Evolutionary conservation across 1,140 invertebrate species (phyloP).

Genomic region (Phymorhynchus buccinoides): DNA sequence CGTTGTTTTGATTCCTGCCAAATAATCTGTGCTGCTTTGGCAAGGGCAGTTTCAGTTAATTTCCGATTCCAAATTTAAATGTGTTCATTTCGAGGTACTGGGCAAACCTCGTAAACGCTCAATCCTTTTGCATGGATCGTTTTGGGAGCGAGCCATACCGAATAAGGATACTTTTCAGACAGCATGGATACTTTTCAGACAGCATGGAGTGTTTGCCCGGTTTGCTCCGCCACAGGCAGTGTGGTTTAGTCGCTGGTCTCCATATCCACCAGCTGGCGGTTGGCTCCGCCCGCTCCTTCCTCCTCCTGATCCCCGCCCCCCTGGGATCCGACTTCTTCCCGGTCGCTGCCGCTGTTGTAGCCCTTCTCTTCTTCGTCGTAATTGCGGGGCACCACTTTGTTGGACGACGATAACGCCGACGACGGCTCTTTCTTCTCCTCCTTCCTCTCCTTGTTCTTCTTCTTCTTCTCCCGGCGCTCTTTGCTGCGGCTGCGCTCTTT

Average conservation of each 20-base stretch:
- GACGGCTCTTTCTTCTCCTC: constrained; percentile 58
- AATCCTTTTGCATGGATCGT: no score
- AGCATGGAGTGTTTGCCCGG: no score
- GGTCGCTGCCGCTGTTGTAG: constrained; percentile 52
- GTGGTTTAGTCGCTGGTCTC: constrained; percentile 67
- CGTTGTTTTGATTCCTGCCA: no score
- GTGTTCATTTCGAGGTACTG: no score
- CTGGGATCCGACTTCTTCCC: constrained; percentile 35
- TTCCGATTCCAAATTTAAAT: no score
- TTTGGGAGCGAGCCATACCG: no score
- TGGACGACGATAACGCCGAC: not conserved
- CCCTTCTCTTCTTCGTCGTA: constrained; percentile 77
- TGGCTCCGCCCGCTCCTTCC: constrained; percentile 35
- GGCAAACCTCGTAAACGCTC: no score
- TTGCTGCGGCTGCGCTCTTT: constrained; percentile 54
- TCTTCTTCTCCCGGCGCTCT: constrained; percentile 47
- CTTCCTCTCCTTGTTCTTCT: constrained; percentile 46
- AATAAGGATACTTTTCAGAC: no score
- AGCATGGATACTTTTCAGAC: no score
- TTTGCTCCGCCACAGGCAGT: no score
- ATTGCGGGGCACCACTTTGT: constrained; percentile 70
- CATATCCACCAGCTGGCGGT: constrained; percentile 66
- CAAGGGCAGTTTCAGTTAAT: no score
- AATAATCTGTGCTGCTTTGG: no score
- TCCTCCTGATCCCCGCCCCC: constrained; percentile 9